phyloP scores from a whole-genome alignment of 92 coral and sea anemone genomes.

The Blastomussa wellsi region DNA sequence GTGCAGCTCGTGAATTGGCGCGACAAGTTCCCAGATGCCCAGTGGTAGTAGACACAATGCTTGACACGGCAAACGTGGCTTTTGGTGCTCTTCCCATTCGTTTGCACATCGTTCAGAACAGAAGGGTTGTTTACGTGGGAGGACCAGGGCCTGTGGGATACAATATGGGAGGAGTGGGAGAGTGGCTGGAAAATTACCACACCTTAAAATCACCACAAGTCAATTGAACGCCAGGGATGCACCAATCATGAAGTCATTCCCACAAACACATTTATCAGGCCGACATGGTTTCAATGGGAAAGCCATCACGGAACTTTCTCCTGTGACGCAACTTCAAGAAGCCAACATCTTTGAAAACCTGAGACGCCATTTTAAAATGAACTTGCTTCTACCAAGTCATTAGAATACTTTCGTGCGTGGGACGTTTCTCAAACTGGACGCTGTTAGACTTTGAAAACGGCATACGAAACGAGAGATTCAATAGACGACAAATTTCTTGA shows the following conservation, averaged over 20 bases:
- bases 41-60: constrained; percentile 90
- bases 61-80: constrained; percentile 84
- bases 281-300: not conserved
- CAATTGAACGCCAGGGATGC: not conserved
- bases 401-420: not conserved
- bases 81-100: constrained; percentile 94
- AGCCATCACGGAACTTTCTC: not conserved
- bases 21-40: constrained; percentile 71
- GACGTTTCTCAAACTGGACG: not conserved
- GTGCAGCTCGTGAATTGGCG: constrained; percentile 66
- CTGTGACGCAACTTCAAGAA: not conserved
- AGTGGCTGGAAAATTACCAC: constrained; percentile 63
- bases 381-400: not conserved
- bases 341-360: not conserved
- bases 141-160: constrained; percentile 96
- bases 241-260: not conserved
- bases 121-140: constrained; percentile 80
- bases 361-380: not conserved
- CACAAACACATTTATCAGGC: not conserved
- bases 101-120: constrained; percentile 69
- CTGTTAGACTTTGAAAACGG: not conserved
- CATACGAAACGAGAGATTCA: not conserved
- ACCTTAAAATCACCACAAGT: not conserved
- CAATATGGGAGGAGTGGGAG: constrained; percentile 60
- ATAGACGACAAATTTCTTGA: not conserved